phyloP scores from a whole-genome alignment of 2,113 vertebrate genomes.

The Gymnocephalus cernua region DNA sequence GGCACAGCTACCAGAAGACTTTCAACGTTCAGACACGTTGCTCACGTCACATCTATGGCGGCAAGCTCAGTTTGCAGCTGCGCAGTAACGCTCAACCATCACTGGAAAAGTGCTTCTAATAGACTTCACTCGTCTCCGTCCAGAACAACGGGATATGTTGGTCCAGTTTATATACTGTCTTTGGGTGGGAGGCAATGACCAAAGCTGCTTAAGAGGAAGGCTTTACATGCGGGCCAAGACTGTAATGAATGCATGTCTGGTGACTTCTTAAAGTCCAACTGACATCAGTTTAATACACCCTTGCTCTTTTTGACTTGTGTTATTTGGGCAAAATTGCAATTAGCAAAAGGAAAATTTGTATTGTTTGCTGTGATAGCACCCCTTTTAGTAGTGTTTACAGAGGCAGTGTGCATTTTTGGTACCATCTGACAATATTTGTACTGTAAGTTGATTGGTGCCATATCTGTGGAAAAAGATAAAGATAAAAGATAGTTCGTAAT shows the following conservation, averaged over 20 bases:
- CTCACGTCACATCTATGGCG: too few species aligned
- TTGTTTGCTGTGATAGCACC: neutral
- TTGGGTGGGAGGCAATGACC: constrained; percentile 15
- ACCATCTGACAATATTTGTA: neutral
- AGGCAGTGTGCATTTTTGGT: neutral
- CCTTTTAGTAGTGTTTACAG: neutral
- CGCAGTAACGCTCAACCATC: too few species aligned
- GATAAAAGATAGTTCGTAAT: neutral
- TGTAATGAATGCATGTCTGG: neutral
- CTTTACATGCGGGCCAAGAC: constrained; percentile 14
- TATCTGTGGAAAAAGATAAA: too few species aligned
- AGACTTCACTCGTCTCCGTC: too few species aligned
- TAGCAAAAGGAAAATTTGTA: neutral
- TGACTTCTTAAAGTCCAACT: neutral
- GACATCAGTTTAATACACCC: neutral
- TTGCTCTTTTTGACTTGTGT: neutral
- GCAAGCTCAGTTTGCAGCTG: too few species aligned
- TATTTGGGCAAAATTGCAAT: neutral
- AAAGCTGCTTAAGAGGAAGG: constrained; percentile 31
- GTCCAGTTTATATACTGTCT: too few species aligned
- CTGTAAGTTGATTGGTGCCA: neutral
- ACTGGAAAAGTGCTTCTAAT: too few species aligned
- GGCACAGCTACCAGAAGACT: too few species aligned
- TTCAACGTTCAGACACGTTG: too few species aligned
- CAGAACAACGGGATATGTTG: too few species aligned